Conservation (phyloP, 2,797 vertebrate species). For the Sebastes kiyomatsui region DNA sequence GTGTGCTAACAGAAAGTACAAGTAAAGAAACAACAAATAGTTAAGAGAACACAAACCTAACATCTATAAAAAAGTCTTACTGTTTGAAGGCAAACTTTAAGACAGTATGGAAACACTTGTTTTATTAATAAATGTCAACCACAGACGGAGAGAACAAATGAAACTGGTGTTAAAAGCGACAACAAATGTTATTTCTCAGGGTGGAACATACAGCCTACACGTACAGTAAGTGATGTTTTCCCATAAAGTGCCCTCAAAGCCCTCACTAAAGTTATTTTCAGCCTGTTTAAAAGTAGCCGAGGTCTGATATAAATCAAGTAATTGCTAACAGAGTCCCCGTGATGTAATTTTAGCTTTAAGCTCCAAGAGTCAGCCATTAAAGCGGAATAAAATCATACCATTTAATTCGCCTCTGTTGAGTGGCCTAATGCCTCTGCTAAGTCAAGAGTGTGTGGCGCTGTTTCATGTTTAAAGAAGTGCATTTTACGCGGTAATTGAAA, state of each 20-base stretch:
- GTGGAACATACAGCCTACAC: background rate
- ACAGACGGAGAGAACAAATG: constrained; percentile 13
- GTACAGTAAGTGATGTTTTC: constrained; percentile 24
- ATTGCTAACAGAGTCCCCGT: constrained; percentile 46
- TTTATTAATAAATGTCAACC: constrained; percentile 24
- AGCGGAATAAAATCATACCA: constrained; percentile 42
- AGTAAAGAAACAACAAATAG: background rate
- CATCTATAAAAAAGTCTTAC: background rate
- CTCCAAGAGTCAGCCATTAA: constrained; percentile 23
- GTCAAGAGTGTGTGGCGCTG: constrained; percentile 10
- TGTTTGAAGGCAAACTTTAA: constrained; percentile 35
- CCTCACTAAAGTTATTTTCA: constrained; percentile 36
- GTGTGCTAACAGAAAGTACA: background rate
- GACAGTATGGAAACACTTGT: constrained; percentile 26
- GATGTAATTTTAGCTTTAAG: constrained; percentile 43
- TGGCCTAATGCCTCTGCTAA: constrained; percentile 20
- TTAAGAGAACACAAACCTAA: background rate
- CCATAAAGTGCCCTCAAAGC: constrained; percentile 26
- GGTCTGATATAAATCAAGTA: constrained; percentile 53
- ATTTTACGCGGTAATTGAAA: constrained; percentile 46
- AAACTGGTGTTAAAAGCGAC: constrained; percentile 15
- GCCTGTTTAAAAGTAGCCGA: constrained; percentile 29
- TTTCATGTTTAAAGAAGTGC: constrained; percentile 36
- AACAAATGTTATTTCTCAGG: constrained; percentile 25
- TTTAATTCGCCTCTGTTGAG: constrained; percentile 36